Evolutionary conservation across 2,888 invertebrate genomes (phyloP).

Genomic region (Drosophila borealis): DNA sequence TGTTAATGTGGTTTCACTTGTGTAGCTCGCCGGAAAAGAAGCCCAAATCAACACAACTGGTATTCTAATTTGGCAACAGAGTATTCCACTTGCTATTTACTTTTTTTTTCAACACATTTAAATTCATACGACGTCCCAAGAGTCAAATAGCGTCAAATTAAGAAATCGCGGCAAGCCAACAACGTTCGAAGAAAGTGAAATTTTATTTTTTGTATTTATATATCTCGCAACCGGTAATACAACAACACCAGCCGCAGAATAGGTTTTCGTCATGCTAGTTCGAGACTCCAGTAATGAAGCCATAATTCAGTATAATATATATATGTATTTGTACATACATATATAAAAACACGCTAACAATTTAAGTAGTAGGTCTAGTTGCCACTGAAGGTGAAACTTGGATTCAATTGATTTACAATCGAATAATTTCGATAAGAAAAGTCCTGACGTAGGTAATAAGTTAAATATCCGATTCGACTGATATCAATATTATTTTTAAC

Average conservation of each 20-base stretch:
- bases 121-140: slow-evolving; percentile 34
- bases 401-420: too few species aligned
- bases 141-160: slow-evolving; percentile 24
- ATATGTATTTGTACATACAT: too few species aligned
- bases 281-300: background rate
- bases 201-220: slow-evolving; percentile 42
- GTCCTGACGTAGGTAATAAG: too few species aligned
- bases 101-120: slow-evolving; percentile 9
- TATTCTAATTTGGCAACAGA: slow-evolving; percentile 52
- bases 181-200: slow-evolving; percentile 74
- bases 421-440: too few species aligned
- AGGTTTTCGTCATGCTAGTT: slow-evolving; percentile 30
- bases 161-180: slow-evolving; percentile 33
- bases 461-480: background rate
- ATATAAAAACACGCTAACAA: too few species aligned
- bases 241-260: slow-evolving; percentile 45
- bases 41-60: slow-evolving; percentile 20
- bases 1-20: slow-evolving; percentile 55
- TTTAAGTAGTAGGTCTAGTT: too few species aligned
- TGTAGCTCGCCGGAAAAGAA: slow-evolving; percentile 54
- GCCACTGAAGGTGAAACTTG: too few species aligned
- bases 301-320: background rate
- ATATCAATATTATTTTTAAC: background rate
- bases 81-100: slow-evolving; percentile 33
- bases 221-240: slow-evolving; percentile 42